Evolutionary conservation across 2,113 vertebrate species (phyloP).

Genomic region (Xiphias gladius): DNA sequence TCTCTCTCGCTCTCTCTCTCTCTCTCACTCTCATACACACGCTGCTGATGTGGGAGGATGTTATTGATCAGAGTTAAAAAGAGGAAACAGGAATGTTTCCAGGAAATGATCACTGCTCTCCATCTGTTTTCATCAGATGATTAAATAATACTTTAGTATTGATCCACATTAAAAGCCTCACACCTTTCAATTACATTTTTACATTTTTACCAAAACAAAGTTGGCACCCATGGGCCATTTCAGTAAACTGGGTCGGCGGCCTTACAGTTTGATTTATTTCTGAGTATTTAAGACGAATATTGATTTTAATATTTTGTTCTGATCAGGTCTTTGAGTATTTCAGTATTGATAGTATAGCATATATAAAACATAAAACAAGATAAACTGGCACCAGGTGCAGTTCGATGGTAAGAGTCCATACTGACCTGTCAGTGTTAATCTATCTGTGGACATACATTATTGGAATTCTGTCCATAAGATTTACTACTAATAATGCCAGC

Average conservation of each 20-base stretch:
- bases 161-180: conserved; percentile 44
- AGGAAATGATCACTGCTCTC: conserved; percentile 42
- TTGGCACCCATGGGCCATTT: conserved; percentile 42
- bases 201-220: conserved; percentile 24
- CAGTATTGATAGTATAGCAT: conserved; percentile 10
- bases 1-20: background rate
- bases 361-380: conserved; percentile 7
- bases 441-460: conserved; percentile 49
- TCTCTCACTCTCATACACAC: background rate
- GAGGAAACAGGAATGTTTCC: conserved; percentile 55
- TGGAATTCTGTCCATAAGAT: conserved; percentile 63
- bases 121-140: conserved; percentile 12
- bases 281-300: conserved; percentile 11
- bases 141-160: conserved; percentile 45
- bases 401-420: conserved; percentile 34
- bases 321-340: conserved; percentile 33
- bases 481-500: conserved; percentile 66
- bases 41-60: conserved; percentile 13
- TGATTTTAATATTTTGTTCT: conserved; percentile 22
- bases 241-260: conserved; percentile 30
- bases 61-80: conserved; percentile 73
- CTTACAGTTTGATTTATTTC: conserved; percentile 23
- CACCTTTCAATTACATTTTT: conserved; percentile 31
- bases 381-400: conserved; percentile 7
- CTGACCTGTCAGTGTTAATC: conserved; percentile 63